phyloP scores from a whole-genome alignment of 2,888 invertebrate genomes.

The Geophilus truncorum region DNA sequence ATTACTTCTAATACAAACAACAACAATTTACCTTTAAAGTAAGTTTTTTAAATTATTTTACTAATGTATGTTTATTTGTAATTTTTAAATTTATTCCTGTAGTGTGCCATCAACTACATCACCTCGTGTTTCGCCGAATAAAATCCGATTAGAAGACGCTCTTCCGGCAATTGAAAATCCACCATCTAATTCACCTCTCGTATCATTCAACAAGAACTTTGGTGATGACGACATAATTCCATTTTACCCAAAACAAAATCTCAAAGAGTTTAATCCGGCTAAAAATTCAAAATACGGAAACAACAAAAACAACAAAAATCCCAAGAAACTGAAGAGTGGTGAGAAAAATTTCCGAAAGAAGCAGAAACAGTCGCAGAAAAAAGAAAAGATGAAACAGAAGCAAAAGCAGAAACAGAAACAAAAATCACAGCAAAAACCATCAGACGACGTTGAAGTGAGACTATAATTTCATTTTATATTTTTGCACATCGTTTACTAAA shows the following conservation, averaged over 20 bases:
- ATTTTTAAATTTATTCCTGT: no score
- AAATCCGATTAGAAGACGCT: not conserved
- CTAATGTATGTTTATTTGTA: not conserved
- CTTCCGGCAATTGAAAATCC: not conserved
- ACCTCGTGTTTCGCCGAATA: not conserved
- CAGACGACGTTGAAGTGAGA: not conserved
- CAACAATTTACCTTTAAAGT: not conserved
- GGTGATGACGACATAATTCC: not conserved
- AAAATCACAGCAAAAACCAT: not conserved
- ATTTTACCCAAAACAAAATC: not conserved
- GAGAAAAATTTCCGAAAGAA: not conserved
- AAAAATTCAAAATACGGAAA: not conserved
- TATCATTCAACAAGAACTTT: not conserved
- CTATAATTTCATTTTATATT: no score
- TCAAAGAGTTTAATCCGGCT: not conserved
- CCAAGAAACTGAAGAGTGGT: not conserved
- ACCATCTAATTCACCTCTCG: not conserved
- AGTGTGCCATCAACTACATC: not conserved
- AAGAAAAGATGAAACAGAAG: not conserved
- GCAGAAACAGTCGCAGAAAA: not conserved
- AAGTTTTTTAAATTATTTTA: not conserved
- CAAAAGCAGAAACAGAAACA: not conserved
- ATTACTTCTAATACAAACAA: not conserved
- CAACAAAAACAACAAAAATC: not conserved
- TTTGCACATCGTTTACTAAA: no score